Evolutionary conservation across 2,888 invertebrate species (phyloP).

Genomic region (Macropis europaea): DNA sequence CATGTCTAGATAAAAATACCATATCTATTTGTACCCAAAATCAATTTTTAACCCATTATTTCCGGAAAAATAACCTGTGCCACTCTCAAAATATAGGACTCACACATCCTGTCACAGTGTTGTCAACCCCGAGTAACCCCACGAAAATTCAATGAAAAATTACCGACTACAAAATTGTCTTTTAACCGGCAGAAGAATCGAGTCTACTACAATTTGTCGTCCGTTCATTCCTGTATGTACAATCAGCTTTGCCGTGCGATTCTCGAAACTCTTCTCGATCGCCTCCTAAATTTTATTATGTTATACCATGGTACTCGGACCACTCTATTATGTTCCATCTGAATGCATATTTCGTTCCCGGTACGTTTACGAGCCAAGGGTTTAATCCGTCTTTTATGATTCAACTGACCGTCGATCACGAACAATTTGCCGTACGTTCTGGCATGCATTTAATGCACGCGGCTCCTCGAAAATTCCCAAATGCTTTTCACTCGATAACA

Average conservation of each 20-base stretch:
- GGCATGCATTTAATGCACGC: conserved; percentile 10
- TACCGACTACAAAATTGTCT: too few relatives aligned
- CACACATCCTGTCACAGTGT: too few relatives aligned
- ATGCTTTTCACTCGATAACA: conserved; percentile 37
- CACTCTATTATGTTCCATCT: not conserved
- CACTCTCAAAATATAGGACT: too few relatives aligned
- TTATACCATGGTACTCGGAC: not conserved
- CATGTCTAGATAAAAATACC: too few relatives aligned
- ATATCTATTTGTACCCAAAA: too few relatives aligned
- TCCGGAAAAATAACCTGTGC: too few relatives aligned
- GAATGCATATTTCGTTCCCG: conserved; percentile 7
- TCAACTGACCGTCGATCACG: conserved; percentile 5
- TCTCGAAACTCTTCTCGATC: not conserved
- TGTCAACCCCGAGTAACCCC: too few relatives aligned
- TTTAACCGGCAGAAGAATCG: too few relatives aligned
- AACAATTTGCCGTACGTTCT: conserved; percentile 21
- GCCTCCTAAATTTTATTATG: conserved; percentile 13
- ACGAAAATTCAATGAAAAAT: too few relatives aligned
- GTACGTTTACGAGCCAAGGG: not conserved
- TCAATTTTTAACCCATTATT: too few relatives aligned
- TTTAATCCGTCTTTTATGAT: conserved; percentile 28
- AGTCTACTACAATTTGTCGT: too few relatives aligned
- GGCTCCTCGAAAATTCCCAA: conserved; percentile 18
- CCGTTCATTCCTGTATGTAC: too few relatives aligned
- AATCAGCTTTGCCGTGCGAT: not conserved